Evolutionary conservation across 2,113 vertebrate species (phyloP), one percentile per base, ranked within the genome.

Genomic region (Microcebus jonahi): DNA sequence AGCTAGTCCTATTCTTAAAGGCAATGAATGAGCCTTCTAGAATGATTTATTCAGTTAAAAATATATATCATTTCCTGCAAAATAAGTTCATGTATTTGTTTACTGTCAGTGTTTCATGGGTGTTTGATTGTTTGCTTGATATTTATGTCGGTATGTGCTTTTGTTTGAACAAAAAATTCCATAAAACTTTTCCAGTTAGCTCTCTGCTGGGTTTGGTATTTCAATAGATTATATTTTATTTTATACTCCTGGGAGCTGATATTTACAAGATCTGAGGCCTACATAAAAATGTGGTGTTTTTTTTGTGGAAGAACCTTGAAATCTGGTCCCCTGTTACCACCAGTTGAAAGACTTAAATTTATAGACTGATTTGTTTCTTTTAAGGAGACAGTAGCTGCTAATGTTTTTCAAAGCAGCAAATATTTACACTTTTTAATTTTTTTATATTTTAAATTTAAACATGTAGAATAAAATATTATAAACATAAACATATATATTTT

Each of bases 81-180:
- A 82, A 50, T 87, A 96, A 84, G 89, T 93, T 94, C 93, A 90
- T 87, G n/a, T 53, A 57, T 94, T 76, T 97, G 83, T 91, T 96
- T 88, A 96, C 82, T 75, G 57, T 59, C 95, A 82, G 73, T 71
- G 71, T 87, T 93, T 87, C 79, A 42, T 89, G 87, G 59, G 39
- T 36, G 14, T 93, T 96, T 95, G 93, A 87, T 91, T 94, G 70
- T 97, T 96, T 97, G 75, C 82, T 94, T 98, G 96, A 92, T 97
- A 97, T 95, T 97, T 96, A 83, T 95, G 39, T 67, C 86, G 67
- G 70, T 87, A 18, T 83, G 68, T 75, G 68, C 50, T 75, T 89
- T 79, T 97, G 73, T 98, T 98, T 97, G 96, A 97, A 29, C 63
- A 93, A 95, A 50, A 96, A 93, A 98, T 97, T 97, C 75, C 87